Base-by-base conservation (phyloP, 2,113 vertebrate genomes). In the Poicephalus gulielmi region DNA sequence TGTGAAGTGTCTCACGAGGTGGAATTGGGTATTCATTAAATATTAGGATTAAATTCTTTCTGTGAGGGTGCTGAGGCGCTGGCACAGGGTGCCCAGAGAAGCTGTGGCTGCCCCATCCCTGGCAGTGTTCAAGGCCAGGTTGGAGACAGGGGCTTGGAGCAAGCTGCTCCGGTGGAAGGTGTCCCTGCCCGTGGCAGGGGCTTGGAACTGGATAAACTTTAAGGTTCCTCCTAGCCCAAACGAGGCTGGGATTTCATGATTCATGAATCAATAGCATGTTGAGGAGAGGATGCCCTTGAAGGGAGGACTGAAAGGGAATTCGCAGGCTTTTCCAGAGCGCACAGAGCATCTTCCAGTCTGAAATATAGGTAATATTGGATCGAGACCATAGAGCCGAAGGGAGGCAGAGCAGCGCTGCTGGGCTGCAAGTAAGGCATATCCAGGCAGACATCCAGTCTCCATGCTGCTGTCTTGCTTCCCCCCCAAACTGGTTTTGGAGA, bases 251-350 rank as follows among this genome's bases (percentile, higher is more conserved):
- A 33, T 55, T 33, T 30, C 31, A 55, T 55, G 53, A 57, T 55
- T 31, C 17, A 31, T 55, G 53, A 55, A 55, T 55, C 31, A 41
- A 3, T 4, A 15, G 49, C 7, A 3, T 3, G 11, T 18, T 49
- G 47, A 43, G 85, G 47, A 33, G 39, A 53, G 23, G 75, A 33
- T 18, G 33, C 11, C 37, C 84, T 62, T 0, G 0, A 41, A 60
- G 23, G 18, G 14, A 22, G 43, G 77, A 22, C 1, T 23, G 50
- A 33, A 50, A 44, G 35, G 33, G 28, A 50, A 17, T 7, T 35
- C 27, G 5, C 5, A 0, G 15, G 44, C 37, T 30, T 52, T 30
- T 24, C 44, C 28, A 39, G 49, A 13, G 23, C 1, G 1, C 22
- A 23, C 17, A 22, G n/a, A 60, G 39, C 37, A 39, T 53, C 52